These are phyloP conservation scores for Electrophaes corylata DNA, from an alignment of 2,888 invertebrate genomes.

Conservation along the genomic window DNA sequence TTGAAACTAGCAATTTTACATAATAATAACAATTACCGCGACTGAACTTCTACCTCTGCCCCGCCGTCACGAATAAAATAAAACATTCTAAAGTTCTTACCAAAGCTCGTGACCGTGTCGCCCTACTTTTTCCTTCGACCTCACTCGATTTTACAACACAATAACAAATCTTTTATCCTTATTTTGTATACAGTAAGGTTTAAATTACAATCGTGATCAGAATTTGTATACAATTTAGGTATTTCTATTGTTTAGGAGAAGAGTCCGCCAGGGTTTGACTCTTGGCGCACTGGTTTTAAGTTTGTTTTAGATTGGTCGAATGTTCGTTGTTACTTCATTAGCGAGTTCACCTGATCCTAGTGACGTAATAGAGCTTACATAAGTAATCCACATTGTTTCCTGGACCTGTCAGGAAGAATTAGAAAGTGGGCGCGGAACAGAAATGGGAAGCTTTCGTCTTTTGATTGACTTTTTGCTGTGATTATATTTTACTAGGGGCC, in stretches of 20 bases:
- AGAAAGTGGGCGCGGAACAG: slow-evolving; percentile 50
- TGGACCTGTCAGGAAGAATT: slow-evolving; percentile 52
- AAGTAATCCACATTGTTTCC: slow-evolving; percentile 61
- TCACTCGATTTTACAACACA: slow-evolving; percentile 39
- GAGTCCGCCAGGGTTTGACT: slow-evolving; percentile 46
- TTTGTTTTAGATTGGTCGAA: slow-evolving; percentile 43
- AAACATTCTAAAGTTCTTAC: slow-evolving; percentile 47
- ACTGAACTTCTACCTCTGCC: slow-evolving; percentile 61
- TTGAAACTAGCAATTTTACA: slow-evolving; percentile 55
- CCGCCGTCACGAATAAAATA: slow-evolving; percentile 62
- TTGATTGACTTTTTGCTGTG: not conserved
- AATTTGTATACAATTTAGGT: slow-evolving; percentile 42
- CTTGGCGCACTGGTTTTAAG: slow-evolving; percentile 45
- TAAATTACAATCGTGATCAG: slow-evolving; percentile 37
- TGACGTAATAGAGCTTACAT: slow-evolving; percentile 56
- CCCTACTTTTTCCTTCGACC: slow-evolving; percentile 62
- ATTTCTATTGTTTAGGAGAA: slow-evolving; percentile 42
- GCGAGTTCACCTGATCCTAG: slow-evolving; percentile 57
- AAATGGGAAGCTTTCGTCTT: slow-evolving; percentile 10
- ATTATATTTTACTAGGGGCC: not conserved
- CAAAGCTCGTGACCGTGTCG: slow-evolving; percentile 62
- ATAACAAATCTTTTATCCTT: slow-evolving; percentile 42
- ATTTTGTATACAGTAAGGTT: slow-evolving; percentile 42
- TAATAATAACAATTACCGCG: slow-evolving; percentile 60
- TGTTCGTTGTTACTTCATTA: slow-evolving; percentile 40